phyloP scores from a whole-genome alignment of 2,888 invertebrate genomes.

The Nomada fabriciana region DNA sequence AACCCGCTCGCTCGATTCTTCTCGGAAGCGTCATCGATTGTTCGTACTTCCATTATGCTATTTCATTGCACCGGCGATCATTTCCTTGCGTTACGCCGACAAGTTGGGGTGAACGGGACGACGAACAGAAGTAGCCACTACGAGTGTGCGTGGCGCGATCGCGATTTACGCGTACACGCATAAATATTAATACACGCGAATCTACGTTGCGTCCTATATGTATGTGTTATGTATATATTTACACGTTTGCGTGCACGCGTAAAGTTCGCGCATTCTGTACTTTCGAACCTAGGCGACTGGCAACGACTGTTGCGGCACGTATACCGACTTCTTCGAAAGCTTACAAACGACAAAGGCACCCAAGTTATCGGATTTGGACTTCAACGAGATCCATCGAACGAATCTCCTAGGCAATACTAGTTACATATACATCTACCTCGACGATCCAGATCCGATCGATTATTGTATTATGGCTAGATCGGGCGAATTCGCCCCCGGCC shows the following conservation, averaged over 20 bases:
- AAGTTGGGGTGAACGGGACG: constrained; percentile 32
- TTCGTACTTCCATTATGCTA: neutral
- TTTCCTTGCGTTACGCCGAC: neutral
- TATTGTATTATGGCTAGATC: constrained; percentile 42
- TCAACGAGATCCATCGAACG: constrained; percentile 33
- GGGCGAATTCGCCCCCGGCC: constrained; percentile 16
- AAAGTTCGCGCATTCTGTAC: neutral
- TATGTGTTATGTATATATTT: neutral
- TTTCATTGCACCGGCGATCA: neutral
- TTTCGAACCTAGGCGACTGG: neutral
- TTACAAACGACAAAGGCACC: constrained; percentile 71
- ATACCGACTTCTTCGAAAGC: constrained; percentile 45
- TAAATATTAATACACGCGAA: constrained; percentile 21
- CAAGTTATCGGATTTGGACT: constrained; percentile 56
- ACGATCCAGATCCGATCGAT: constrained; percentile 24
- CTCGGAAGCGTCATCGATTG: neutral
- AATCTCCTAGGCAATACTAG: constrained; percentile 2
- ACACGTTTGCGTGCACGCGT: constrained; percentile 1
- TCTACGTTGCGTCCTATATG: neutral
- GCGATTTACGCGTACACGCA: constrained; percentile 13
- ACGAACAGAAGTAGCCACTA: constrained; percentile 52
- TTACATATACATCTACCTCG: constrained; percentile 19
- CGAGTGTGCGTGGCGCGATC: constrained; percentile 26
- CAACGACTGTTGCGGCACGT: constrained; percentile 5
- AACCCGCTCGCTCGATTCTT: constrained; percentile 41